Evolutionary conservation across 2,797 vertebrate species (phyloP).

Genomic region (Siniperca scherzeri): DNA sequence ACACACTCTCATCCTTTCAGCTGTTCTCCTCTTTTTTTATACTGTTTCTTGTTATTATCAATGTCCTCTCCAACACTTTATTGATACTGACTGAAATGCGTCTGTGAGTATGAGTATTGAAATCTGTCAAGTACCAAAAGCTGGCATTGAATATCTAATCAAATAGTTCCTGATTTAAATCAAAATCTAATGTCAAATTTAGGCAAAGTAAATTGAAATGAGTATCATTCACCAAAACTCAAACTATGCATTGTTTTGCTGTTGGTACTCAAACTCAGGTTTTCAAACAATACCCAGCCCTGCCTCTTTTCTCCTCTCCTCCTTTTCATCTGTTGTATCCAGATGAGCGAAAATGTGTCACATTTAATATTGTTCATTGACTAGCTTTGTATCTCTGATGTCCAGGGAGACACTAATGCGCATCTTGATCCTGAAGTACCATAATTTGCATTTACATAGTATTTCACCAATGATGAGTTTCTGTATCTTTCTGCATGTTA

Average conservation of each 20-base stretch:
- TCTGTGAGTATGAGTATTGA: background rate
- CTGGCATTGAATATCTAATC: background rate
- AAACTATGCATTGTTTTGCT: no score
- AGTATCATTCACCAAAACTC: background rate
- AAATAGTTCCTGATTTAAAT: background rate
- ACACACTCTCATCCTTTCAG: constrained; percentile 35
- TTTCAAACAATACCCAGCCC: background rate
- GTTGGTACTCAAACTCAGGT: background rate
- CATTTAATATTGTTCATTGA: background rate
- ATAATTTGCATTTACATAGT: constrained; percentile 44
- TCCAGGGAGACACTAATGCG: background rate
- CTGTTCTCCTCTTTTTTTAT: constrained; percentile 9
- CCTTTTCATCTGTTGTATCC: background rate
- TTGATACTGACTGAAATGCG: background rate
- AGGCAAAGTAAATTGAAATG: background rate
- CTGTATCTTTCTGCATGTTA: constrained; percentile 6
- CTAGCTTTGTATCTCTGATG: background rate
- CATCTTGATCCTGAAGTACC: constrained; percentile 2
- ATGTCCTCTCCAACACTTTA: background rate
- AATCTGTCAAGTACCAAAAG: background rate
- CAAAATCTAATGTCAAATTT: background rate
- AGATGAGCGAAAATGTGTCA: background rate
- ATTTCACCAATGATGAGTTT: constrained; percentile 24
- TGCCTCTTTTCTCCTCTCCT: background rate
- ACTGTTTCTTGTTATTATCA: constrained; percentile 16